Percentiles rank a stretch among this genome's conserved stretches.
Evolutionary conservation across 2,888 invertebrate species (phyloP).

Genomic region (Synanthedon formicaeformis): DNA sequence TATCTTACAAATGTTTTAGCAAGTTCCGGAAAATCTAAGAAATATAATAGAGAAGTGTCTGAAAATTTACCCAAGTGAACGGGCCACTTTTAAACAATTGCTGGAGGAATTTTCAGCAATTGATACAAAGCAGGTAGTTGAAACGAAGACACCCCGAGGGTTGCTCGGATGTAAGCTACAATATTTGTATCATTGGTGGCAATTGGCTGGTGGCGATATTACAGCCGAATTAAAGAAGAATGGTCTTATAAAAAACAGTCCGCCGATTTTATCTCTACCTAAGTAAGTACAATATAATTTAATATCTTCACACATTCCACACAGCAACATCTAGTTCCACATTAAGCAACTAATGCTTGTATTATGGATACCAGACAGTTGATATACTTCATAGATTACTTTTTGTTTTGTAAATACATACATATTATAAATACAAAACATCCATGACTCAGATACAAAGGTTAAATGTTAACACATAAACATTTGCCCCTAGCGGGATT

Average conservation of each 20-base stretch:
- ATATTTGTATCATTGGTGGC: conserved; percentile 95
- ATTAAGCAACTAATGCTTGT: no score
- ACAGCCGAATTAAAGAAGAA: conserved; percentile 90
- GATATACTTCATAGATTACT: no score
- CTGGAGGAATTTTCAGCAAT: conserved; percentile 46
- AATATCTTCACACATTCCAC: no score
- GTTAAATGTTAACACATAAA: no score
- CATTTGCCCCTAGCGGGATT: no score
- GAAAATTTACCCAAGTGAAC: conserved; percentile 72
- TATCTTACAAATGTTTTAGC: conserved; percentile 37
- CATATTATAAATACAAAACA: no score
- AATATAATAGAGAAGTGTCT: conserved; percentile 79
- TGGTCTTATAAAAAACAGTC: conserved; percentile 88
- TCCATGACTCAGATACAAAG: no score
- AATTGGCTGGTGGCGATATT: conserved; percentile 94
- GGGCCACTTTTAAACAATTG: conserved; percentile 70
- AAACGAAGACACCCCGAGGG: conserved; percentile 49
- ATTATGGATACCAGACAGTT: no score
- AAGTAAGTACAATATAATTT: conserved; percentile 66
- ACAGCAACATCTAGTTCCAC: no score
- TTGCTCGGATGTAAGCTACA: conserved; percentile 73
- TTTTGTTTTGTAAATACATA: no score
- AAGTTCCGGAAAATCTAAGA: conserved; percentile 69
- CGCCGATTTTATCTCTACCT: conserved; percentile 84
- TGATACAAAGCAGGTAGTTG: conserved; percentile 45